Evolutionary conservation across 2,888 invertebrate species (phyloP), one percentile per base, ranked within the genome.

Genomic region (Camponotus fellah): DNA sequence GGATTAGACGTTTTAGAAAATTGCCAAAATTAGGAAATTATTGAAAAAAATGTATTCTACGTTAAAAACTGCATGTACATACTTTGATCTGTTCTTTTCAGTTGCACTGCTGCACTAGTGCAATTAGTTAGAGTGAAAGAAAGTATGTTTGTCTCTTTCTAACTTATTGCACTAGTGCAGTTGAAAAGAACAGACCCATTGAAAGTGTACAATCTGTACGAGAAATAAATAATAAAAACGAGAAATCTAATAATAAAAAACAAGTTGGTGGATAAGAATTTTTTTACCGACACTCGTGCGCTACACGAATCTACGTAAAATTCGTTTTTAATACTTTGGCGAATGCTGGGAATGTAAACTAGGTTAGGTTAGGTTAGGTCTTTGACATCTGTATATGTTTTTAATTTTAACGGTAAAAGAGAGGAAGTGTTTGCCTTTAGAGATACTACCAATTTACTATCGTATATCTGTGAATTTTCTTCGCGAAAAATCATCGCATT

Each of bases 351-450:
- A 40, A 10, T 60, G 14, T 62, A 26, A 26, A 26, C 26, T 26
- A 26, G 26, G 26, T 26, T 26, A 62, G 62, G 62, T 75, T 75
- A 62, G 9, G 2, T 60, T n/a, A n/a, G n/a, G n/a, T n/a, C n/a
- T n/a, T 60, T 58, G 74, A 43, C 9, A 21, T 8, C 34, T 40
- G 58, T 56, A 8, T 68, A 58, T 40, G 0, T 17, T 32, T 58
- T 58, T 58, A 40, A 6, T 32, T 58, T 58, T 58, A 40, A 6
- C 1, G 17, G 6, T 40, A 58, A 14, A 72, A 53, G 53, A 8
- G 17, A 53, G 6, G 40, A 37, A 40, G 26, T 26, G 12, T 40
- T 58, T 72, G 21, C 6, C 9, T 56, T 60, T 26, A n/a, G 10
- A 62, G 43, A n/a, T 43, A 21, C n/a, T n/a, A 26, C 26, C 2